Evolutionary conservation across 1,140 invertebrate genomes (phyloP).

Genomic region (Ylistrum balloti): DNA sequence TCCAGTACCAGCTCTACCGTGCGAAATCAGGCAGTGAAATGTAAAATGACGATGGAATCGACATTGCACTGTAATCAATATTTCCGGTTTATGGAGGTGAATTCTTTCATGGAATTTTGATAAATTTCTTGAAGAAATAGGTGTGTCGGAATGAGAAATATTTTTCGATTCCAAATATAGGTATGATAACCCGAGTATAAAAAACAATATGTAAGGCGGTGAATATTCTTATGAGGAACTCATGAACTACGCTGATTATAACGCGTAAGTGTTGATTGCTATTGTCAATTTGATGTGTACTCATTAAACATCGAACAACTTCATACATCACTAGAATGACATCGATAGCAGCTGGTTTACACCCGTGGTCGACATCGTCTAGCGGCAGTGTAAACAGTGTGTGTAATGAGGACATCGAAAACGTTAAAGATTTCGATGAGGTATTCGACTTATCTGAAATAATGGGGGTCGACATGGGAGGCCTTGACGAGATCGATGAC

Average conservation of each 20-base stretch:
- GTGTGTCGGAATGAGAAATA: neutral
- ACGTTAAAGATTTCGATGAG: conserved; percentile 4
- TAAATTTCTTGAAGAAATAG: neutral
- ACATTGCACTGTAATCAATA: neutral
- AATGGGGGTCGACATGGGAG: conserved; percentile 46
- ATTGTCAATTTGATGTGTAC: neutral
- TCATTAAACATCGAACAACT: too few relatives aligned
- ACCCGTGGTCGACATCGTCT: neutral
- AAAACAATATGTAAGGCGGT: too few relatives aligned
- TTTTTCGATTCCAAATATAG: neutral
- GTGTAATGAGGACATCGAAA: neutral
- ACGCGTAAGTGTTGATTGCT: neutral
- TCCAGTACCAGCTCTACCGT: neutral
- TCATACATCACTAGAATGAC: neutral
- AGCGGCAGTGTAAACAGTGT: neutral
- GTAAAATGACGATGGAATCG: neutral
- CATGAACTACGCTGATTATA: neutral
- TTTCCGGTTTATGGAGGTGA: neutral
- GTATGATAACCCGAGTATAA: neutral
- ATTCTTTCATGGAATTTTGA: neutral
- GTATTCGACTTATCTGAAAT: conserved; percentile 33
- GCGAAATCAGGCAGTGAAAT: neutral
- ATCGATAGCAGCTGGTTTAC: neutral
- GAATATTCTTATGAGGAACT: neutral
- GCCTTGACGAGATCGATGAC: conserved; percentile 45